Evolutionary conservation across 2,888 invertebrate genomes (phyloP).

Genomic region (Villa cingulata): DNA sequence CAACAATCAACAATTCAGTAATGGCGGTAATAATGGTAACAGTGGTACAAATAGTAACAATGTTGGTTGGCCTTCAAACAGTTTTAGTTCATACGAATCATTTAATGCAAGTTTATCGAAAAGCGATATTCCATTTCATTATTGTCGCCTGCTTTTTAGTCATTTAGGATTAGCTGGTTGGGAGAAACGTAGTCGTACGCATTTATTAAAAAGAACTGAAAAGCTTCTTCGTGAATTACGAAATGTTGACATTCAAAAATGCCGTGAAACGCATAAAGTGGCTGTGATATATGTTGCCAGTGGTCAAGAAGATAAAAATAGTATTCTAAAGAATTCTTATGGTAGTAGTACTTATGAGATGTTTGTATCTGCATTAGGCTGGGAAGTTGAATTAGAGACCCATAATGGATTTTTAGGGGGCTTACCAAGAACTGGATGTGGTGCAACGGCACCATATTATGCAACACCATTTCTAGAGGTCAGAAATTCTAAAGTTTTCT

Average conservation of each 20-base stretch:
- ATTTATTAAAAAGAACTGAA: constrained; percentile 77
- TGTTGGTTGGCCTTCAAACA: not conserved
- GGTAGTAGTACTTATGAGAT: constrained; percentile 91
- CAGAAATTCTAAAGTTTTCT: not conserved
- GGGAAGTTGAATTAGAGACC: constrained; percentile 76
- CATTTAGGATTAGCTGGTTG: constrained; percentile 84
- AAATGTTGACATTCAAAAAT: constrained; percentile 83
- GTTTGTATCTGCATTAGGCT: constrained; percentile 51
- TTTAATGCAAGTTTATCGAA: constrained; percentile 38
- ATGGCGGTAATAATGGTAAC: not conserved
- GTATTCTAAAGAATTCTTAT: constrained; percentile 72
- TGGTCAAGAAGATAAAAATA: constrained; percentile 92
- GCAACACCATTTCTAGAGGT: constrained; percentile 85
- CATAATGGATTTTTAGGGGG: constrained; percentile 95
- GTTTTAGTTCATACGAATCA: constrained; percentile 36
- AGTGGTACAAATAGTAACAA: not conserved
- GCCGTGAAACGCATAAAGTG: constrained; percentile 88
- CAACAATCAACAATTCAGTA: not conserved
- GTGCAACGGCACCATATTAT: constrained; percentile 86
- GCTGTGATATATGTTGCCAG: constrained; percentile 97
- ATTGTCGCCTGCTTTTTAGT: constrained; percentile 76
- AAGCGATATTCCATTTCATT: constrained; percentile 57
- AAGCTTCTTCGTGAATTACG: constrained; percentile 78
- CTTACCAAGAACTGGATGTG: constrained; percentile 75
- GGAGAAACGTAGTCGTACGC: constrained; percentile 71